Base-by-base conservation (phyloP, 2,888 invertebrate genomes). In the Acleris holmiana region DNA sequence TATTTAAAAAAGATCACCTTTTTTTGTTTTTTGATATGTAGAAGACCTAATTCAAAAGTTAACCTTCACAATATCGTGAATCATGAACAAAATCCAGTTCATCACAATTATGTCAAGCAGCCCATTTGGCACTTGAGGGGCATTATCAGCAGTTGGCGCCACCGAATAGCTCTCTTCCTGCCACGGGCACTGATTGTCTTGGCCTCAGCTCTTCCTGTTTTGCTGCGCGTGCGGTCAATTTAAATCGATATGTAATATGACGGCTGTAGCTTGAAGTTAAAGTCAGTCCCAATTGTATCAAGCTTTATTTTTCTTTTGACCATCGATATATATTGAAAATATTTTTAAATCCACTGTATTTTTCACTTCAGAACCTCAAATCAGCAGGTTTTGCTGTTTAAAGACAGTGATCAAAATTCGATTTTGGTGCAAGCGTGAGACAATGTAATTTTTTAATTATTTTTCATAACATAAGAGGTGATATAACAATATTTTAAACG, bases 141-240 rank as follows among this genome's bases (percentile, higher is more conserved):
- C 55, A 68, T 70, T 73, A 69, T 67, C 53, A 54, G 62, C 59
- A 68, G 67, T 75, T 84, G 87, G 88, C 88, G 88, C 88, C 88
- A 85, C 73, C 72, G 83, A 86, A 88, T 86, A 78, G 84, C 69
- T 75, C 78, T 77, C 84, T 87, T 88, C 87, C 87, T 85, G 72
- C 76, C 77, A 73, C 73, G 74, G 67, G 82, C 86, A 88, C 86
- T 83, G 90, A 89, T 90, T 90, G 88, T 76, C 88, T 88, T 89
- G 84, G 85, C 77, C 75, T 74, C 76, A 80, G 82, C 82, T 81
- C 73, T 76, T 74, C 74, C 79, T 84, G 84, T 71, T 69, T 68
- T 63, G 65, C 68, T 64, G 67, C 63, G 62, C 62, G 47, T 48
- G 63, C 51, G 54, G n/a, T 19, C 58, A 15, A 59, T 63, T 63